A percentile compares a stretch with the other conserved stretches of the same genome.
Evolutionary conservation across 1,140 invertebrate genomes (phyloP).

Genomic region (Grapholita molesta): DNA sequence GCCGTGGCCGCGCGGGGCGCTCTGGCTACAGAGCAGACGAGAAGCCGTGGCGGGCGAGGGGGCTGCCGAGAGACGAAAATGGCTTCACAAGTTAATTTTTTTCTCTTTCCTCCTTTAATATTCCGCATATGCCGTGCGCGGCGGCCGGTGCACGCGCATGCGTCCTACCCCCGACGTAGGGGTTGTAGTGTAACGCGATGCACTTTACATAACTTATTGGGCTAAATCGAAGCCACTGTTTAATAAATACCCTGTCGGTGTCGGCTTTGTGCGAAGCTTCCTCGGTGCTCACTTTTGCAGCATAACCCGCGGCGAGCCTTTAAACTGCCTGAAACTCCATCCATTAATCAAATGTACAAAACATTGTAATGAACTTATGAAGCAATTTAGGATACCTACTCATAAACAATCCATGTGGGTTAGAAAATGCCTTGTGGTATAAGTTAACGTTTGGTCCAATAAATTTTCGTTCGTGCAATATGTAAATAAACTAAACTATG

Average conservation of each 20-base stretch:
- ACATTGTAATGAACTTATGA: not conserved
- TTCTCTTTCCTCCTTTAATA: conserved; percentile 78
- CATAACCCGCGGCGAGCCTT: conserved; percentile 64
- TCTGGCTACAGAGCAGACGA: conserved; percentile 51
- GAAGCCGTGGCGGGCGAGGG: conserved; percentile 59
- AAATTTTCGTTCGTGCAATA: not conserved
- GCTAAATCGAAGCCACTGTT: conserved; percentile 70
- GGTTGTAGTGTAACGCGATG: conserved; percentile 71
- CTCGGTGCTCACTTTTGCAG: conserved; percentile 43
- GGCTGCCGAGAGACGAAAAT: conserved; percentile 72
- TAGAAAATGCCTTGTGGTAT: not conserved
- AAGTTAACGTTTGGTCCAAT: no score
- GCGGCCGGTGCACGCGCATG: conserved; percentile 69
- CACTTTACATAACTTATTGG: conserved; percentile 76
- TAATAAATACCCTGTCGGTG: conserved; percentile 74
- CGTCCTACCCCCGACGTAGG: conserved; percentile 60
- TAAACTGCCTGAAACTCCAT: conserved; percentile 44
- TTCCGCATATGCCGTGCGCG: conserved; percentile 74
- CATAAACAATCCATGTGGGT: not conserved
- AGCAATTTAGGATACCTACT: not conserved
- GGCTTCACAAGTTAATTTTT: conserved; percentile 78
- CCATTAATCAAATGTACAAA: conserved; percentile 45
- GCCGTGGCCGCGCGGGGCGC: conserved; percentile 47
- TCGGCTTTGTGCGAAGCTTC: conserved; percentile 65
- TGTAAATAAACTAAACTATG: not conserved